phyloP scores from a whole-genome alignment of 2,113 vertebrate genomes.

The Sinocyclocheilus rhinocerous region DNA sequence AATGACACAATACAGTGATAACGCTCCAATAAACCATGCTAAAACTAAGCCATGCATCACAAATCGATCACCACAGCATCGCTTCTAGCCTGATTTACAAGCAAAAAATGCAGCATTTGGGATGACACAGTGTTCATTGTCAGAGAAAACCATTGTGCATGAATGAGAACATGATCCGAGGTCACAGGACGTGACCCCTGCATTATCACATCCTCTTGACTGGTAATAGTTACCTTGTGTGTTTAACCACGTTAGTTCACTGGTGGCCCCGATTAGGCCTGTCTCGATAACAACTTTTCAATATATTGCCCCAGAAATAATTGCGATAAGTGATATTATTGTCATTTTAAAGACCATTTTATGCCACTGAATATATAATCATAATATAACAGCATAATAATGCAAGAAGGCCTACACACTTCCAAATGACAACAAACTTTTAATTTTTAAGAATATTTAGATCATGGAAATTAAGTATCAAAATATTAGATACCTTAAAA shows the following conservation, averaged over 20 bases:
- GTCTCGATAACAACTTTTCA: too few species aligned
- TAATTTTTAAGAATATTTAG: too few species aligned
- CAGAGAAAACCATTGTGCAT: not conserved
- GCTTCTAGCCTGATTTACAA: not conserved
- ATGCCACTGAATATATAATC: too few species aligned
- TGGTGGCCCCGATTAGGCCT: too few species aligned
- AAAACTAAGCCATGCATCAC: not conserved
- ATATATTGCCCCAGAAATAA: too few species aligned
- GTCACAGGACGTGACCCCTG: slow-evolving; percentile 12
- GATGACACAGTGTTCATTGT: not conserved
- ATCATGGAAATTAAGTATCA: too few species aligned
- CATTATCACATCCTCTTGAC: not conserved
- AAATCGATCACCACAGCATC: not conserved
- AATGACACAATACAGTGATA: not conserved
- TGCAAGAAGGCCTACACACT: too few species aligned
- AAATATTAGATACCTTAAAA: too few species aligned
- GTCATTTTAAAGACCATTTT: too few species aligned
- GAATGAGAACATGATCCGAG: not conserved
- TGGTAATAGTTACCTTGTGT: not conserved
- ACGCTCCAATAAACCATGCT: not conserved
- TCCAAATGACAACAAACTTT: too few species aligned
- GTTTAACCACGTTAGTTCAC: not conserved
- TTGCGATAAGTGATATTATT: too few species aligned
- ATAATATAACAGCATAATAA: too few species aligned
- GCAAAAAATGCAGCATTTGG: not conserved